These are phyloP conservation scores for Sphecodes monilicornis DNA, from an alignment of 2,888 invertebrate species.

Conservation along the genomic window DNA sequence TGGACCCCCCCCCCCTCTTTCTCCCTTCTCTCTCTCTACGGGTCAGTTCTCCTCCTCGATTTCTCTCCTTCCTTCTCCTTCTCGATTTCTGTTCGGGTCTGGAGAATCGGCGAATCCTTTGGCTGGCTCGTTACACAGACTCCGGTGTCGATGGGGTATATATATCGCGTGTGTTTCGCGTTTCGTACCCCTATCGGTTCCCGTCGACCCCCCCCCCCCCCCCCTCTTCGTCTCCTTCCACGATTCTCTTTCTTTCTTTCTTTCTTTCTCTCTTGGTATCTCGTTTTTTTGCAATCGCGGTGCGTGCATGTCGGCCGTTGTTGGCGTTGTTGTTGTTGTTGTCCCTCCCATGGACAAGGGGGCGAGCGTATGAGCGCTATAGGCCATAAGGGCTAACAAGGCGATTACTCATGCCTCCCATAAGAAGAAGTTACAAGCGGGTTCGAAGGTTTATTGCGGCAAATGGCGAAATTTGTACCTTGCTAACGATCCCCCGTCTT, in stretches of 20 bases:
- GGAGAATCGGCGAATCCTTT: constrained; percentile 59
- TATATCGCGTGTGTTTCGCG: constrained; percentile 77
- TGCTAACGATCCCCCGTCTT: constrained; percentile 81
- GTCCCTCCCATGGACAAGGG: constrained; percentile 68
- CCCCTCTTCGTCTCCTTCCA: constrained; percentile 23
- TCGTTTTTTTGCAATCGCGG: constrained; percentile 59
- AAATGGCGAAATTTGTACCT: constrained; percentile 84
- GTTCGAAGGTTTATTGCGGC: constrained; percentile 83
- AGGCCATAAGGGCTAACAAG: constrained; percentile 84
- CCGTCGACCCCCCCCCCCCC: constrained; percentile 10
- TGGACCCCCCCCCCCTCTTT: constrained; percentile 16
- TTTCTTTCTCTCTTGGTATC: constrained; percentile 13
- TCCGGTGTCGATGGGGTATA: constrained; percentile 79
- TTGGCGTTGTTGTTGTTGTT: constrained; percentile 63
- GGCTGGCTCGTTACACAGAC: constrained; percentile 60
- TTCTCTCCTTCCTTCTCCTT: constrained; percentile 27
- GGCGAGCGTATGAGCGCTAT: constrained; percentile 78
- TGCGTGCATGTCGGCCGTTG: constrained; percentile 68
- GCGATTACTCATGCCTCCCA: constrained; percentile 84
- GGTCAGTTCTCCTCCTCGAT: not conserved
- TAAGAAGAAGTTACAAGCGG: constrained; percentile 83
- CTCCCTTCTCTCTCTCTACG: constrained; percentile 8
- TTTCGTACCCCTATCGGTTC: constrained; percentile 70
- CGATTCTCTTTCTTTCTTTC: constrained; percentile 26
- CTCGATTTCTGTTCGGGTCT: constrained; percentile 66